These are phyloP conservation scores for Alloplasta piceator DNA, from an alignment of 2,888 invertebrate species.

Conservation along the genomic window DNA sequence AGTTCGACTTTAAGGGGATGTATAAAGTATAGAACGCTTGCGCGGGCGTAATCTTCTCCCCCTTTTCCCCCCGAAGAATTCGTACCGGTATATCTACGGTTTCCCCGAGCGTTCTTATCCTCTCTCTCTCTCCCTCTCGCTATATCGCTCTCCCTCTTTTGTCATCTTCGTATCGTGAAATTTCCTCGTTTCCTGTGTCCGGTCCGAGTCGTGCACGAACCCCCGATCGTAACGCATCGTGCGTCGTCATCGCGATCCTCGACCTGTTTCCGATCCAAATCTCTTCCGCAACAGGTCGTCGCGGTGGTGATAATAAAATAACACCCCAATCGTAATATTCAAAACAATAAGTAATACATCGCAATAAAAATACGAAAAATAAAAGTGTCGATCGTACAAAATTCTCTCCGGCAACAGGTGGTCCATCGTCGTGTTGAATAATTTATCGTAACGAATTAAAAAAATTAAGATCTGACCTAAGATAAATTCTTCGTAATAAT, in stretches of 20 bases:
- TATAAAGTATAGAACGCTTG: conserved; percentile 70
- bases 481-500: neutral
- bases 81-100: conserved; percentile 29
- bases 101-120: conserved; percentile 10
- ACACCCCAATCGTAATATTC: too few species aligned
- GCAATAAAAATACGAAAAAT: too few species aligned
- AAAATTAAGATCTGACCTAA: neutral
- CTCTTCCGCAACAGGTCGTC: conserved; percentile 40
- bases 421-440: too few species aligned
- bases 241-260: neutral
- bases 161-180: conserved; percentile 42
- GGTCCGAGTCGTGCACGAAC: conserved; percentile 59
- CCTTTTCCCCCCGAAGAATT: conserved; percentile 42
- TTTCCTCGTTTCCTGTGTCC: conserved; percentile 47
- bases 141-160: conserved; percentile 9
- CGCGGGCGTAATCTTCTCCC: conserved; percentile 70
- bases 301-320: too few species aligned
- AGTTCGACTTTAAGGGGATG: conserved; percentile 42
- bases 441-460: too few species aligned
- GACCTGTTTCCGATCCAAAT: neutral
- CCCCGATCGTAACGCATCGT: conserved; percentile 57
- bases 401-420: too few species aligned
- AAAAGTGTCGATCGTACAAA: too few species aligned
- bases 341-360: too few species aligned
- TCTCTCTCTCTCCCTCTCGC: conserved; percentile 21